Base-by-base conservation (phyloP, 1,140 invertebrate genomes). In the Cepaea nemoralis region DNA sequence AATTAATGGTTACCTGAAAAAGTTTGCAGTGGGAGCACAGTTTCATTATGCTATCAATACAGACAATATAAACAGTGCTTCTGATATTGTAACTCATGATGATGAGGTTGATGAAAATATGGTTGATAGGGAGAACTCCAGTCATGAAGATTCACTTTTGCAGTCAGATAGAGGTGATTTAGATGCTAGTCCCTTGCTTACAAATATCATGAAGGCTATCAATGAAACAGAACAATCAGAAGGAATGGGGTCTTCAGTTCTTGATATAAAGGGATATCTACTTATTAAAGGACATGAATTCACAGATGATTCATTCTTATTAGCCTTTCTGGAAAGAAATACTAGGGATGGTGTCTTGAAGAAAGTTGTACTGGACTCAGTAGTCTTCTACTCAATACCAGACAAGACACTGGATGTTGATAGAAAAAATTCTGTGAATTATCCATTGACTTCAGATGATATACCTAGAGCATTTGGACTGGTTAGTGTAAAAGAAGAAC, bases 1-100 rank as follows among this genome's bases (percentile, higher is more conserved):
- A 50, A 50, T 31, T 10, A 80, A 66, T 73, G 78, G 78, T 24
- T 80, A 50, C 48, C 45, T 80, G 48, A 71, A 50, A 22, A 80
- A 80, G 48, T 35, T 27, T 35, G 48, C 27, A 3, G n/a, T 33
- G 16, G 73, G 75, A 63, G 16, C 55, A 37, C 31, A 48, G 24
- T 19, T 74, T 2, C 71, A 74, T 31, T 74, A 74, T 35, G 14
- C 39, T 1, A 45, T 74, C 12, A 74, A 74, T 45, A 42, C 39
- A 31, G 42, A 74, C 10, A 50, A 42, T 10, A 42, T 48, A 45
- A 45, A 48, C 22, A 74, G 50, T 74, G 39, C 50, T 22, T 48
- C 31, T 50, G 35, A 70, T 35, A 70, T 39, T 2, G 2, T 2
- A 70, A 16, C 66, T 35, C 27, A 27, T 33, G 69, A 70, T 24